Base-by-base conservation (phyloP, 2,113 vertebrate species). In the Atherinomorus stipes region DNA sequence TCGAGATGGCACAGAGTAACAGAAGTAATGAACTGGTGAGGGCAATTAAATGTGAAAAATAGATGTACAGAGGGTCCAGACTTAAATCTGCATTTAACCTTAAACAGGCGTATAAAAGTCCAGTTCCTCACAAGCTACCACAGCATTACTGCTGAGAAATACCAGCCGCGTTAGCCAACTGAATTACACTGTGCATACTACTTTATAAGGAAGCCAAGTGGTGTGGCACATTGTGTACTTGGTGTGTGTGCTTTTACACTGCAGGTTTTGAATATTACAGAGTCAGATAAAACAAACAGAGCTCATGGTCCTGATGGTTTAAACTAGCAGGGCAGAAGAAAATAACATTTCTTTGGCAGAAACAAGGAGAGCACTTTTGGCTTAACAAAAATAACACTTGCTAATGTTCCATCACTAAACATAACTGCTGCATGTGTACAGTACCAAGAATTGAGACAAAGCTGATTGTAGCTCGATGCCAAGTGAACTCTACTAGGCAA, bases 311-410 rank as follows among this genome's bases (percentile, higher is more conserved):
- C 57, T 78, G 34, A 67, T 47, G 21, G 53, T 85, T 86, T 69
- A 53, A 71, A 63, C 3, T 13, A 62, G 68, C 49, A 49, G 40
- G 85, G 59, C 70, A 64, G 72, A 81, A 19, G 1, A 81, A 85
- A 73, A 80, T 15, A 72, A 82, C 25, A 64, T 65, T 18, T 88
- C 74, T 89, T 91, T 93, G 89, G 90, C 84, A 85, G 31, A 86
- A 76, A 85, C 65, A 84, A 86, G 44, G 54, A 85, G 83, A 90
- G 76, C 89, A 89, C 86, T 89, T 89, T 67, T 77, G 85, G 85
- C 65, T 49, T 4, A 15, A 83, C 52, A 76, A 79, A 19, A 76
- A 83, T 59, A 70, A 83, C 25, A 82, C 53, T 82, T 75, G 21
- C 53, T 62, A 78, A 83, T 57, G 52, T 68, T 54, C 51, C 63